phyloP scores from a whole-genome alignment of 2,113 vertebrate genomes.

The Oncorhynchus mykiss region DNA sequence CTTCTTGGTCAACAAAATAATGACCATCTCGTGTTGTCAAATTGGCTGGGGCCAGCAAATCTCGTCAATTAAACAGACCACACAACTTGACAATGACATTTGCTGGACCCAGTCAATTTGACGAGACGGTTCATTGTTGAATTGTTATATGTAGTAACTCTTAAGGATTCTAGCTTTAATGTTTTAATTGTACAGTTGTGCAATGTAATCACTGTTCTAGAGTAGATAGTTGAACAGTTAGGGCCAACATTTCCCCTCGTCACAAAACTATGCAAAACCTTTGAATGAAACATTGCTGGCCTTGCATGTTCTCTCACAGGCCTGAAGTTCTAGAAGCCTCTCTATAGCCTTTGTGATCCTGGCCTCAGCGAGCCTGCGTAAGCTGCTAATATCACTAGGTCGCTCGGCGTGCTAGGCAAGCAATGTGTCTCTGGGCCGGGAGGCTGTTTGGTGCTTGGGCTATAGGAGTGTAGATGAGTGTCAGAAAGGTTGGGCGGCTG shows the following conservation, averaged over 20 bases:
- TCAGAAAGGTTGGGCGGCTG: conserved; percentile 62
- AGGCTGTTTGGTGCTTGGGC: conserved; percentile 49
- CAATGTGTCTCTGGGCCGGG: conserved; percentile 14
- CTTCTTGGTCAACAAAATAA: too few species aligned
- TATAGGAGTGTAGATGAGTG: conserved; percentile 19
- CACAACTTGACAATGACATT: too few species aligned
- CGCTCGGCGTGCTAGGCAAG: conserved; percentile 41
- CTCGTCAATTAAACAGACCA: too few species aligned
- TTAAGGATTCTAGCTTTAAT: background rate
- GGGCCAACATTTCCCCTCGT: background rate
- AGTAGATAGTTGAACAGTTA: background rate
- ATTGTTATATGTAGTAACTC: background rate
- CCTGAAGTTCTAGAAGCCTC: conserved; percentile 60
- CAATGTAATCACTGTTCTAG: background rate
- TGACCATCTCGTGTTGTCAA: too few species aligned
- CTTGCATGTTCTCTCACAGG: conserved; percentile 55
- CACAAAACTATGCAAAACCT: conserved; percentile 46
- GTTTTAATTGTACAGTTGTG: background rate
- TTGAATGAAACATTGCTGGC: conserved; percentile 66
- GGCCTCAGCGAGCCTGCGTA: conserved; percentile 33
- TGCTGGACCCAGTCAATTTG: too few species aligned
- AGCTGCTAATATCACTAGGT: conserved; percentile 53
- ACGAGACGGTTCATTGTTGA: too few species aligned
- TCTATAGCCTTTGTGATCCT: conserved; percentile 53
- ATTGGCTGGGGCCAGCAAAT: too few species aligned